Conservation (phyloP, 2,888 invertebrate genomes). For the Macropis europaea region DNA sequence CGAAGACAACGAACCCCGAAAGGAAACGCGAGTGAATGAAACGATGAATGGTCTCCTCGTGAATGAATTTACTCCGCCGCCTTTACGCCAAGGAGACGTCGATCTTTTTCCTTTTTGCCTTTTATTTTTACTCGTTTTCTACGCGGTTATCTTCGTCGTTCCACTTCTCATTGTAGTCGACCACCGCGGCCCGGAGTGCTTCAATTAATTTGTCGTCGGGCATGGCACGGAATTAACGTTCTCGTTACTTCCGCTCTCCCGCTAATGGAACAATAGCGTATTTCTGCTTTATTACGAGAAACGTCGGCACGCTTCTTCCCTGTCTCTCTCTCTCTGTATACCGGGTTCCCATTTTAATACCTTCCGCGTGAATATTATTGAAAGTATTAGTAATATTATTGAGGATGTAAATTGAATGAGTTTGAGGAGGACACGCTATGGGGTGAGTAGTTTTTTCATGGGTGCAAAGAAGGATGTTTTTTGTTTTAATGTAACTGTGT, state of each 20-base stretch:
- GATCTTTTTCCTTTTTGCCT: slow-evolving; percentile 20
- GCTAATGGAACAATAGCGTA: neutral
- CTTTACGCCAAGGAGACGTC: slow-evolving; percentile 34
- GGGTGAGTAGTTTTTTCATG: too few species aligned
- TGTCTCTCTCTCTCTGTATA: too few species aligned
- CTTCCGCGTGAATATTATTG: too few species aligned
- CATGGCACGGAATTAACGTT: slow-evolving; percentile 34
- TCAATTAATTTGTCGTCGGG: slow-evolving; percentile 43
- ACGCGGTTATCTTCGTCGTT: slow-evolving; percentile 14
- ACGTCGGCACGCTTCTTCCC: too few species aligned
- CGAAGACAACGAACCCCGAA: slow-evolving; percentile 70
- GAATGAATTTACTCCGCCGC: slow-evolving; percentile 72
- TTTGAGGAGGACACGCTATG: too few species aligned
- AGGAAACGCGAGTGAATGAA: slow-evolving; percentile 70
- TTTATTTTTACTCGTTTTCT: slow-evolving; percentile 11
- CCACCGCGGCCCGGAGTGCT: slow-evolving; percentile 4
- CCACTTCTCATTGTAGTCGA: slow-evolving; percentile 30
- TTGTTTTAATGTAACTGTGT: too few species aligned
- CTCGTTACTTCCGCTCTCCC: slow-evolving; percentile 29
- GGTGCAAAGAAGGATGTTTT: too few species aligned
- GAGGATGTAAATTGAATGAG: too few species aligned
- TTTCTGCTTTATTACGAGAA: neutral
- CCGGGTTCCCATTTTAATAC: too few species aligned
- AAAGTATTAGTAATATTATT: too few species aligned
- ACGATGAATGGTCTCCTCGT: slow-evolving; percentile 66